Base-by-base conservation (phyloP, 2,888 invertebrate species). In the Panopea generosa region DNA sequence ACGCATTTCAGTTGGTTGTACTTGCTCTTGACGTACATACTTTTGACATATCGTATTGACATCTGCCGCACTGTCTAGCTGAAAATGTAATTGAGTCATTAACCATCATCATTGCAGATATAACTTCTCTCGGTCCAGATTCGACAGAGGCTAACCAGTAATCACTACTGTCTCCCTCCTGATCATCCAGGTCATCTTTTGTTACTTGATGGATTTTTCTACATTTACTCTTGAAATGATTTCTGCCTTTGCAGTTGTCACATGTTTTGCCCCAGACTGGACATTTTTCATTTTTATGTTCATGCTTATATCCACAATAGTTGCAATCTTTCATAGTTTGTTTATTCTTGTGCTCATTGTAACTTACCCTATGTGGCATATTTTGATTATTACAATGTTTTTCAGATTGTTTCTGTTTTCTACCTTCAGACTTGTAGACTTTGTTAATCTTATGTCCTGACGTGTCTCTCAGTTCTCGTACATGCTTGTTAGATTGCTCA, bases 251-350 rank as follows among this genome's bases (percentile, higher is more conserved):
- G 59, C 83, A 83, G 1, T 16, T 16, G 11, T 74, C 61, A 50
- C 79, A 77, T 6, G 33, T 63, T 49, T 82, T 82, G 11, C 83
- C 84, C 61, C 70, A 84, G n/a, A 79, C 79, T 29, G 81, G 82
- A 65, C 77, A 83, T 18, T 66, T 63, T 45, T 73, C 65, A 33
- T 74, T 78, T 11, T 61, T 52, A 40, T 26, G 27, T 24, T 67
- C 77, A 72, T 80, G 82, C 29, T 27, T 53, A n/a, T 59, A 55
- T 14, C 80, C 78, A 72, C 80, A 82, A 24, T 77, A 77, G 20
- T 57, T 65, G 29, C 79, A 81, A 52, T 57, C 11, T 40, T 26
- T 45, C 26, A 20, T 26, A 16, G n/a, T 20, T 18, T 20, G 16
- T 45, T 16, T 16, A 6, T 6, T 52, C 22, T 26, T 52, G 4